Percentiles rank a stretch among this genome's conserved stretches.
Evolutionary conservation across 2,797 vertebrate species (phyloP).

Genomic region (Pelodytes ibericus): DNA sequence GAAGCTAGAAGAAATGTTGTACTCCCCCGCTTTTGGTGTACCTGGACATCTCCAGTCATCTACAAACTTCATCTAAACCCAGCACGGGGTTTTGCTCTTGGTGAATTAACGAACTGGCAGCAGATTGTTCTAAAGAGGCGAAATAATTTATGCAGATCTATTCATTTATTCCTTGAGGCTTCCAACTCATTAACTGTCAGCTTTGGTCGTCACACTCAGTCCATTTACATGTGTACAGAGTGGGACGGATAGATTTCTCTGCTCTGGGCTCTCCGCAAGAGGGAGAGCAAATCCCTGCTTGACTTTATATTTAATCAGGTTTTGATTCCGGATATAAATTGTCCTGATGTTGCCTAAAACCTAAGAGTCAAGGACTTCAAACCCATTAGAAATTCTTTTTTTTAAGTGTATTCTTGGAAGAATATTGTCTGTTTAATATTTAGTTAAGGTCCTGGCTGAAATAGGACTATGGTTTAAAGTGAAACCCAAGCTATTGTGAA

Average conservation of each 20-base stretch:
- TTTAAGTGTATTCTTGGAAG: no score
- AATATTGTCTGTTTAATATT: no score
- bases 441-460: no score
- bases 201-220: slow-evolving; percentile 46
- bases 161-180: slow-evolving; percentile 55
- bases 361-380: slow-evolving; percentile 43
- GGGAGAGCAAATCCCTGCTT: slow-evolving; percentile 54
- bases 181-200: slow-evolving; percentile 55
- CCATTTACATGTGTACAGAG: slow-evolving; percentile 48
- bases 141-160: slow-evolving; percentile 54
- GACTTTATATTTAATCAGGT: slow-evolving; percentile 54
- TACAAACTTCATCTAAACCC: slow-evolving; percentile 35
- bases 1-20: slow-evolving; percentile 13
- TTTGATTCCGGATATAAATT: slow-evolving; percentile 50
- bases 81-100: slow-evolving; percentile 38
- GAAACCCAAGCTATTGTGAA: no score
- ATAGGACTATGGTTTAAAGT: no score
- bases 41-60: slow-evolving; percentile 41
- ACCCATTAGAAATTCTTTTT: slow-evolving; percentile 13
- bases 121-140: slow-evolving; percentile 41
- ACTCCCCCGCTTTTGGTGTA: slow-evolving; percentile 16
- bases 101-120: slow-evolving; percentile 43
- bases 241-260: slow-evolving; percentile 51
- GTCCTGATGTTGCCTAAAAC: slow-evolving; percentile 40
- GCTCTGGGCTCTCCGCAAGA: slow-evolving; percentile 46